Percentiles rank a stretch among this genome's conserved stretches.
Conservation (phyloP, 2,113 vertebrate species). For the Ardeotis arabs region DNA sequence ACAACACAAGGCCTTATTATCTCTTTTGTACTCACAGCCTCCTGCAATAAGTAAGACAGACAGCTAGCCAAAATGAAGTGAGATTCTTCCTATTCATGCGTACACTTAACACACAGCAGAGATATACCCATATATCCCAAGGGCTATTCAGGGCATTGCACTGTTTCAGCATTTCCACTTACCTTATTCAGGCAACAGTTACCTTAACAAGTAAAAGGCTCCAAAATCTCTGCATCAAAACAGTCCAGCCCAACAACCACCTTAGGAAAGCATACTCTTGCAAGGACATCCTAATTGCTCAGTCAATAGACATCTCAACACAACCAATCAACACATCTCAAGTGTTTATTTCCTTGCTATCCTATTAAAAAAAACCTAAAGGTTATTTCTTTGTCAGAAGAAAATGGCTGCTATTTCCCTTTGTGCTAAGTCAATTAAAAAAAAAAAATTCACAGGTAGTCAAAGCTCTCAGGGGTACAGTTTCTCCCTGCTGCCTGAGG, state of each 20-base stretch:
- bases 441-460: not conserved
- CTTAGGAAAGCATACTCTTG: not conserved
- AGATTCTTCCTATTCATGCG: not conserved
- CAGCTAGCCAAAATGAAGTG: not conserved
- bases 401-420: not conserved
- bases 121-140: fast-evolving
- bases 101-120: not conserved
- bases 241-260: not conserved
- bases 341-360: not conserved
- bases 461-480: not conserved
- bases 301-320: not conserved
- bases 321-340: not conserved
- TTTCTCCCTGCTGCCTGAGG: not conserved
- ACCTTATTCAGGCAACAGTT: not conserved
- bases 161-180: not conserved
- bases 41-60: not conserved
- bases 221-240: not conserved
- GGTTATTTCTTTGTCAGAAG: not conserved
- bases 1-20: not conserved
- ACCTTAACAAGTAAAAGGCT: not conserved
- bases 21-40: not conserved
- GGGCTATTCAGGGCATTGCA: not conserved
- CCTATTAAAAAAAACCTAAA: not conserved
- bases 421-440: not conserved
- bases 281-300: not conserved